Percentiles rank a stretch among this genome's conserved stretches.
phyloP scores from a whole-genome alignment of 2,797 vertebrate species.

The Hoplostethus mediterraneus region DNA sequence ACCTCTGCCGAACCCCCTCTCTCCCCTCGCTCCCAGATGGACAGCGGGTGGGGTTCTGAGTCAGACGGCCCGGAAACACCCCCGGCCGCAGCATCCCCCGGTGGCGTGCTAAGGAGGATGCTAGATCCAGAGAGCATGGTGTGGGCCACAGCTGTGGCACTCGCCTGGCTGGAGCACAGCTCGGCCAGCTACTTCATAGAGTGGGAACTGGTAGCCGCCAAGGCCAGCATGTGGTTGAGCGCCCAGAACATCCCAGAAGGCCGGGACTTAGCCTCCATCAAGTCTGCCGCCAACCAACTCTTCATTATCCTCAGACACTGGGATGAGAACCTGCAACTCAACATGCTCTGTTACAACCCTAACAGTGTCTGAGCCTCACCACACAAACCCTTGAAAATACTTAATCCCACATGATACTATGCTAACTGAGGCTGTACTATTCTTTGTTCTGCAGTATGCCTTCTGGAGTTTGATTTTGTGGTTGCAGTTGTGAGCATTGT shows the following conservation, averaged over 20 bases:
- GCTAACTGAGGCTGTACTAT: conserved; percentile 66
- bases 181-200: conserved; percentile 94
- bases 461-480: conserved; percentile 63
- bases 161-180: conserved; percentile 98
- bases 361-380: conserved; percentile 83
- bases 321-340: conserved; percentile 97
- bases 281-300: conserved; percentile 93
- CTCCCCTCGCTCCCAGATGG: conserved; percentile 33
- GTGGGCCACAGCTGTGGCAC: conserved; percentile 94
- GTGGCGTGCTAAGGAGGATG: conserved; percentile 54
- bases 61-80: neutral
- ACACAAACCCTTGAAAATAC: conserved; percentile 7
- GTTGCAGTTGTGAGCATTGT: conserved; percentile 72
- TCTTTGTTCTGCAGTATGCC: conserved; percentile 50
- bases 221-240: conserved; percentile 92
- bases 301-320: conserved; percentile 97
- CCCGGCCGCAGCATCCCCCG: neutral
- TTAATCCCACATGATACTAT: conserved; percentile 60
- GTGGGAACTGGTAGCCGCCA: conserved; percentile 97
- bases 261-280: conserved; percentile 85
- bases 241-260: conserved; percentile 90
- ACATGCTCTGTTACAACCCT: conserved; percentile 97
- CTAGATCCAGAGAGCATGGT: conserved; percentile 87
- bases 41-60: conserved; percentile 65
- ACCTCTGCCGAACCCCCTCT: conserved; percentile 59